Base-by-base conservation (phyloP, 2,888 invertebrate genomes). In the Bombylius discolor region DNA sequence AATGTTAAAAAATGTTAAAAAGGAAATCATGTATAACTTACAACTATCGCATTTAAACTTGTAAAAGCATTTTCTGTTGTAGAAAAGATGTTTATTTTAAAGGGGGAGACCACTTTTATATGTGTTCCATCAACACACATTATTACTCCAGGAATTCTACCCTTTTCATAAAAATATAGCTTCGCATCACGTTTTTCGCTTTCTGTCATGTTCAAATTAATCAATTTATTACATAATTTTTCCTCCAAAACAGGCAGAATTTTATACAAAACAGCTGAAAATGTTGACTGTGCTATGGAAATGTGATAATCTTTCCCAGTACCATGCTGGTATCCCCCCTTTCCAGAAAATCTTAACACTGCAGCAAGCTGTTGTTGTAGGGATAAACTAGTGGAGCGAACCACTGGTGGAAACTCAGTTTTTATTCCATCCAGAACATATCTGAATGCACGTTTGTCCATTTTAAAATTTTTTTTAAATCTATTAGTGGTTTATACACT, bases 81-180 rank as follows among this genome's bases (percentile, higher is more conserved):
- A 59, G 47, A 55, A 59, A 34, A 59, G 36, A 52, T 55, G 50
- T 12, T 55, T 51, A 13, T 59, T 52, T 55, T 55, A 32, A 3
- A 44, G 34, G 52, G 56, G 48, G 45, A 33, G 46, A 55, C 52
- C 32, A 59, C 54, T 52, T 56, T 58, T 31, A 59, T 58, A 50
- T 58, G 58, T 52, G 59, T 58, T 50, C 58, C 56, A 55, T 57
- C 57, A 46, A 58, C 55, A 48, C 56, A 60, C 51, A 53, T 52
- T 42, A 51, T 55, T 47, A 57, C 55, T 23, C 56, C 57, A 46
- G 56, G 58, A 46, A 60, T 58, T 42, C 52, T 47, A 6, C 52
- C 49, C 48, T 47, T 56, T 36, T 54, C 47, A 50, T 52, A 55
- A 53, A 58, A 57, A 34, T 56, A 55, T 31, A 8, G 46, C 34